phyloP scores from a whole-genome alignment of 2,888 invertebrate genomes.

The Drosophila parthenogenetica region DNA sequence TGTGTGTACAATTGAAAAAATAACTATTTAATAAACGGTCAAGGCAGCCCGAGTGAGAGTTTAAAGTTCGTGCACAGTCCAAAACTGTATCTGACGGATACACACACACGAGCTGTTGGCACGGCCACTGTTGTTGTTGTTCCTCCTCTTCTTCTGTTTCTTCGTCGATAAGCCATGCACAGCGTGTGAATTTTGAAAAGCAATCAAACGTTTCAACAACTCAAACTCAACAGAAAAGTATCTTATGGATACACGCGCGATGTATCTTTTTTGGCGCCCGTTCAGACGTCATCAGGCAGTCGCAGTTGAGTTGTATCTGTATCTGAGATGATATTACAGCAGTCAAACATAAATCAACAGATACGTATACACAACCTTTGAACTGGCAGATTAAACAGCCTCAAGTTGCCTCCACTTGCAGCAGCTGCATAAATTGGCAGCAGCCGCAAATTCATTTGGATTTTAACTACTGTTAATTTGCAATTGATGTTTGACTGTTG shows the following conservation, averaged over 20 bases:
- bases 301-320: slow-evolving; percentile 20
- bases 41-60: slow-evolving; percentile 56
- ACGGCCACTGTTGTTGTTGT: slow-evolving; percentile 11
- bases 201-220: slow-evolving; percentile 59
- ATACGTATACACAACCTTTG: slow-evolving; percentile 53
- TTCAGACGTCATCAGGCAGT: slow-evolving; percentile 43
- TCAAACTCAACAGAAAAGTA: slow-evolving; percentile 8
- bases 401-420: slow-evolving; percentile 16
- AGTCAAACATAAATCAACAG: slow-evolving; percentile 33
- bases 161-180: slow-evolving; percentile 57
- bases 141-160: neutral
- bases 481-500: slow-evolving; percentile 69
- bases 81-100: slow-evolving; percentile 65
- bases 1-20: slow-evolving; percentile 64
- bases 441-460: slow-evolving; percentile 58
- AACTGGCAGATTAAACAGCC: slow-evolving; percentile 50
- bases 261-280: slow-evolving; percentile 26
- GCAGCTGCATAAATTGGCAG: slow-evolving; percentile 63
- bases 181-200: slow-evolving; percentile 68
- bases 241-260: slow-evolving; percentile 18
- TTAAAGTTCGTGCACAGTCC: slow-evolving; percentile 68
- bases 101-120: slow-evolving; percentile 29
- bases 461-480: slow-evolving; percentile 75
- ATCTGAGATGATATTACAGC: slow-evolving; percentile 36
- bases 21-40: slow-evolving; percentile 65